These are phyloP conservation scores for Eutolmus rufibarbis DNA, from an alignment of 2,888 invertebrate genomes.

Conservation along the genomic window DNA sequence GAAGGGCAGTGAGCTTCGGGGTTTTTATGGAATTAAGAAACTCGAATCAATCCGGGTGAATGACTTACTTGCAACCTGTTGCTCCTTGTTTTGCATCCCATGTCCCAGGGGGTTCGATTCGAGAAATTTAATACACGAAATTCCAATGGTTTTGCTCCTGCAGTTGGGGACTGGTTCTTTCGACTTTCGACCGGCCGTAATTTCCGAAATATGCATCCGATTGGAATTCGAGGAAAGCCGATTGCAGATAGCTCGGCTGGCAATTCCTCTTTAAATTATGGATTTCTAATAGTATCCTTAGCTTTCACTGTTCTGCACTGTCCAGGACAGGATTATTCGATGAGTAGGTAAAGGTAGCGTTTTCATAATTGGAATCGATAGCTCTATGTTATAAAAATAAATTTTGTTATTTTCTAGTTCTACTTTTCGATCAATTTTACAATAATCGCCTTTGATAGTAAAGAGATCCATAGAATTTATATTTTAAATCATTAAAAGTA, in stretches of 20 bases:
- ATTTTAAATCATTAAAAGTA: no score
- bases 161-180: background rate
- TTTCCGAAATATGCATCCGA: background rate
- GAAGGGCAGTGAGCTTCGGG: background rate
- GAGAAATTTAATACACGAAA: background rate
- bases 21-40: conserved; percentile 21
- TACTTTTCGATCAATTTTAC: no score
- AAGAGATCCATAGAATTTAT: no score
- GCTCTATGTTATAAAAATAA: no score
- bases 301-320: background rate
- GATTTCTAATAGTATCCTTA: background rate
- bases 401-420: no score
- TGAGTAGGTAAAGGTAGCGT: no score
- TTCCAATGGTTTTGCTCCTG: background rate
- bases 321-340: no score
- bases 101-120: background rate
- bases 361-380: no score
- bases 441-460: no score
- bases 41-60: background rate
- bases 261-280: background rate
- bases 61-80: background rate
- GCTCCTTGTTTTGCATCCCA: background rate
- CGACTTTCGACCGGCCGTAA: background rate
- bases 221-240: background rate
- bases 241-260: background rate